These are phyloP conservation scores for Seriola aureovittata DNA, from an alignment of 2,113 vertebrate genomes.

Conservation along the genomic window DNA sequence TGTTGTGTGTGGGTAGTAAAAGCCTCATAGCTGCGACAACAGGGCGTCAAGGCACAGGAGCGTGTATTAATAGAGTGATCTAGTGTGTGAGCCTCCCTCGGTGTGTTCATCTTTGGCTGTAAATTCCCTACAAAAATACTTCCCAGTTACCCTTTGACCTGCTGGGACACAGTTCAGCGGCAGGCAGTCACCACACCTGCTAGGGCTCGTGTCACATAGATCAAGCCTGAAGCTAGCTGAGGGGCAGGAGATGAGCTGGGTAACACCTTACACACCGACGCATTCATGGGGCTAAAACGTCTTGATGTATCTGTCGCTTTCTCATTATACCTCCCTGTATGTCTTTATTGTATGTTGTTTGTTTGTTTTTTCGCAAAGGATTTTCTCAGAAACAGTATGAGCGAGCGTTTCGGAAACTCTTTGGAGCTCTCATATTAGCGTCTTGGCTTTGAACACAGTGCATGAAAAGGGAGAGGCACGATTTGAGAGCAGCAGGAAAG, in stretches of 20 bases:
- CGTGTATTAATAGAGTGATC: slow-evolving; percentile 81
- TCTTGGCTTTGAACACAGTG: slow-evolving; percentile 60
- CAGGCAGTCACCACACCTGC: slow-evolving; percentile 78
- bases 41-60: slow-evolving; percentile 47
- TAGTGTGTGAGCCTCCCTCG: slow-evolving; percentile 51
- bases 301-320: slow-evolving; percentile 15
- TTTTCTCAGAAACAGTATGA: slow-evolving; percentile 22
- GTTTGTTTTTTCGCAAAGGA: slow-evolving; percentile 7
- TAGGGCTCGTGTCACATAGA: slow-evolving; percentile 63
- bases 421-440: slow-evolving; percentile 51
- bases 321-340: slow-evolving; percentile 8
- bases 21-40: slow-evolving; percentile 26
- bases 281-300: background rate
- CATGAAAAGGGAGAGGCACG: slow-evolving; percentile 59
- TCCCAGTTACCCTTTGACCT: slow-evolving; percentile 83
- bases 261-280: slow-evolving; percentile 42
- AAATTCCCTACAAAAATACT: slow-evolving; percentile 84
- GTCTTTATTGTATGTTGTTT: slow-evolving; percentile 10
- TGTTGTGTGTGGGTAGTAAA: slow-evolving; percentile 12
- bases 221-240: slow-evolving; percentile 21
- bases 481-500: slow-evolving; percentile 57
- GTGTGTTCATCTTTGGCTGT: slow-evolving; percentile 69
- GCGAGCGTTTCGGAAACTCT: slow-evolving; percentile 31
- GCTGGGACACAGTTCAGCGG: slow-evolving; percentile 73
- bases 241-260: slow-evolving; percentile 16